These are phyloP conservation scores for Thamnophis elegans DNA, from an alignment of 2,797 vertebrate genomes.

Conservation along the genomic window DNA sequence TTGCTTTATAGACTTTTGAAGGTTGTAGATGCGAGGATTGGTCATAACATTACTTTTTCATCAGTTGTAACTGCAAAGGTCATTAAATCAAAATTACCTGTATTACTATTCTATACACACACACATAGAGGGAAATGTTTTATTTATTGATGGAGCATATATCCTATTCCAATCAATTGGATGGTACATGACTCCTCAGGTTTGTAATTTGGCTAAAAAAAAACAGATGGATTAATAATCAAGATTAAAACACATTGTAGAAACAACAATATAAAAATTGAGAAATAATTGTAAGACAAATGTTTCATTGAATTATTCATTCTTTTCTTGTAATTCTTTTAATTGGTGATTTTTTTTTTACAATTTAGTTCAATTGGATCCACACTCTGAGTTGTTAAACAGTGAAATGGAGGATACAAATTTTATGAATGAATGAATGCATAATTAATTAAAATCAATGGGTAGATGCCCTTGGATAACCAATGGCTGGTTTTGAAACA, in stretches of 20 bases:
- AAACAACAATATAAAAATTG: background rate
- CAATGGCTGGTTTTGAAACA: background rate
- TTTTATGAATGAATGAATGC: background rate
- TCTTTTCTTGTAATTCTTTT: background rate
- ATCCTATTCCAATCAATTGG: background rate
- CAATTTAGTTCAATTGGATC: background rate
- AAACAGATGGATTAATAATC: background rate
- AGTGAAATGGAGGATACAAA: background rate
- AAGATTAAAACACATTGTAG: background rate
- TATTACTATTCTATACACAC: background rate
- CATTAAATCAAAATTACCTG: background rate
- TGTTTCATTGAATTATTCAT: background rate
- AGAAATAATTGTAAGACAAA: background rate
- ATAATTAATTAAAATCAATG: background rate
- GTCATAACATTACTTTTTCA: background rate
- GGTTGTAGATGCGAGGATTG: background rate
- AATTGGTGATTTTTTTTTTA: background rate
- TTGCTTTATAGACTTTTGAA: background rate
- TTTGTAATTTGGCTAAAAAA: background rate
- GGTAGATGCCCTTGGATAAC: background rate
- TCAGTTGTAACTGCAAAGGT: background rate
- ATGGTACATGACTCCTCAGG: background rate
- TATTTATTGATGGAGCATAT: background rate
- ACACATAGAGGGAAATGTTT: background rate
- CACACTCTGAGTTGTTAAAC: background rate